Evolutionary conservation across 1,140 invertebrate species (phyloP).

Genomic region (Tetranychus urticae): DNA sequence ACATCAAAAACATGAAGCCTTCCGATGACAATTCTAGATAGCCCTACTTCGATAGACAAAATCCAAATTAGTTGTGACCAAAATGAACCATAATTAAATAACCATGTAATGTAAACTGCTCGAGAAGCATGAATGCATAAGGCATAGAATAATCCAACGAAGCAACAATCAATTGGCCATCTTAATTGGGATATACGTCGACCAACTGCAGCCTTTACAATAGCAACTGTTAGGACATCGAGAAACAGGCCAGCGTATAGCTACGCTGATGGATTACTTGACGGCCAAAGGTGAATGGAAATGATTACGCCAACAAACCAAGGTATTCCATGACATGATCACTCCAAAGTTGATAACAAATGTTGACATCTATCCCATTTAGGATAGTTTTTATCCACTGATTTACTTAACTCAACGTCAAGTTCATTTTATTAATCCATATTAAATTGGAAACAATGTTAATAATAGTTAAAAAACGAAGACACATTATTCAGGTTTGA

Average conservation of each 20-base stretch:
- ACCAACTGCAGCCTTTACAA: conserved; percentile 51
- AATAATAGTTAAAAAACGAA: too few relatives aligned
- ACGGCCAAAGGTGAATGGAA: conserved; percentile 34
- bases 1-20: conserved; percentile 75
- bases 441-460: too few relatives aligned
- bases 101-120: conserved; percentile 44
- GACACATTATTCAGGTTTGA: too few relatives aligned
- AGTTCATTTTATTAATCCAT: neutral
- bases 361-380: neutral
- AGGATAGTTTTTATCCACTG: neutral
- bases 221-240: conserved; percentile 52
- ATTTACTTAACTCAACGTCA: neutral
- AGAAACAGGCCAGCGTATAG: conserved; percentile 54
- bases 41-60: conserved; percentile 45
- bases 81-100: conserved; percentile 21
- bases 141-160: conserved; percentile 75
- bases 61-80: conserved; percentile 30
- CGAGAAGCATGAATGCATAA: conserved; percentile 81
- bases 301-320: conserved; percentile 49
- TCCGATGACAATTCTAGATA: conserved; percentile 51
- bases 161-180: conserved; percentile 15
- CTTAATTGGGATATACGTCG: conserved; percentile 36
- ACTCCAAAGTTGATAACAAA: conserved; percentile 26
- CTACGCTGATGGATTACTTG: conserved; percentile 58
- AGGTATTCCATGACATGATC: conserved; percentile 61